These are phyloP conservation scores for Seladonia tumulorum DNA, from an alignment of 2,888 invertebrate species.

Conservation along the genomic window DNA sequence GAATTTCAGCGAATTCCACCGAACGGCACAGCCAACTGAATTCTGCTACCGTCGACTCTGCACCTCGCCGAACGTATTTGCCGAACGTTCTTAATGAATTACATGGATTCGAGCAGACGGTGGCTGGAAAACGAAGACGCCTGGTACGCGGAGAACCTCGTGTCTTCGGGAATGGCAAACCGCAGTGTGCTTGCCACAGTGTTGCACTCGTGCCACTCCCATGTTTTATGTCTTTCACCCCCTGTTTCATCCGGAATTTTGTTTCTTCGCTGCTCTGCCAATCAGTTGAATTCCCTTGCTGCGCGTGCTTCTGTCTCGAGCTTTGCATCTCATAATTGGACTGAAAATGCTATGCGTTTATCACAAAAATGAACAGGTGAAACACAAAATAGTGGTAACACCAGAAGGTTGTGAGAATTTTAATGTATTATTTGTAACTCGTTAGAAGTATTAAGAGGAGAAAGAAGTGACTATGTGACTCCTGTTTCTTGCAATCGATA, in stretches of 20 bases:
- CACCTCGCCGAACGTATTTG: not conserved
- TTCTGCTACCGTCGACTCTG: not conserved
- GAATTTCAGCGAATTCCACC: not conserved
- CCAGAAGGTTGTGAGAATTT: no score
- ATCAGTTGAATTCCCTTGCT: not conserved
- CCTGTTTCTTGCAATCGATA: no score
- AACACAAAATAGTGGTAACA: not conserved
- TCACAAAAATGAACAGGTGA: not conserved
- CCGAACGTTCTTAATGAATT: constrained; percentile 27
- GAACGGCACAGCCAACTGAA: not conserved
- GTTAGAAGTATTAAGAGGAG: no score
- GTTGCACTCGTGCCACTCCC: not conserved
- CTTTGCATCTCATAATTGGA: not conserved
- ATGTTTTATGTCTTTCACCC: not conserved
- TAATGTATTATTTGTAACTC: no score
- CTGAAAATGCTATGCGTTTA: not conserved
- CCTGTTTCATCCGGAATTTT: not conserved
- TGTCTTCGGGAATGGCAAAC: constrained; percentile 17
- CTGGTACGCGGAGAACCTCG: not conserved
- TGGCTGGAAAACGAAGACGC: not conserved
- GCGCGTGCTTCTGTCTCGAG: not conserved
- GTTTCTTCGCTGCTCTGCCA: not conserved
- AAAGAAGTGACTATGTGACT: no score
- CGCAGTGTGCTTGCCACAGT: constrained; percentile 37
- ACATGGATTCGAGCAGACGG: not conserved